Evolutionary conservation across 2,888 invertebrate species (phyloP).

Genomic region (Leucozona laternaria): DNA sequence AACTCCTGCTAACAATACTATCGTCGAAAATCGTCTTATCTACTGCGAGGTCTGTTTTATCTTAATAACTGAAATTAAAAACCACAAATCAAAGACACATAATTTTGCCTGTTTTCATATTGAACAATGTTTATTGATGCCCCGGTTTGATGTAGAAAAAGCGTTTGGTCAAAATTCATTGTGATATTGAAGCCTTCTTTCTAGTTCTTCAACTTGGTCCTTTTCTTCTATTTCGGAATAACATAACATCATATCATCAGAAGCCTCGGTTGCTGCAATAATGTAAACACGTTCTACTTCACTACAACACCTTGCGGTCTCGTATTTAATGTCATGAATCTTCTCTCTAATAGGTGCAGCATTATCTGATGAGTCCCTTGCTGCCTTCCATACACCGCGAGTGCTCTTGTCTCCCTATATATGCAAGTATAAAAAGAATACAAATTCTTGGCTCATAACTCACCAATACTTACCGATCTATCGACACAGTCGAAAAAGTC

Average conservation of each 20-base stretch:
- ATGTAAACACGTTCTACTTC: neutral
- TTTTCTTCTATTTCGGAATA: neutral
- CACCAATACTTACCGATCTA: neutral
- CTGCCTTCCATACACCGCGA: neutral
- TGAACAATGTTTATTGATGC: too few relatives aligned
- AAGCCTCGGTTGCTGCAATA: neutral
- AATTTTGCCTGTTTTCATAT: too few relatives aligned
- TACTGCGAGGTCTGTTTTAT: too few relatives aligned
- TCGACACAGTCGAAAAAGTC: slow-evolving; percentile 16
- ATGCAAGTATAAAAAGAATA: too few relatives aligned
- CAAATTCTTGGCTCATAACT: neutral
- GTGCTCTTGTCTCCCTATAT: neutral
- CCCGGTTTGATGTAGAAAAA: neutral
- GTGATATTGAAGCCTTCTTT: neutral
- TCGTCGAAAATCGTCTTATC: too few relatives aligned
- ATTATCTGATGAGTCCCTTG: slow-evolving; percentile 6
- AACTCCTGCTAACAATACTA: too few relatives aligned
- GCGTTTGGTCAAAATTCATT: neutral
- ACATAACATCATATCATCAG: neutral
- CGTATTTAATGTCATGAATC: neutral
- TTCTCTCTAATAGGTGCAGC: neutral
- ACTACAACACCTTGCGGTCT: neutral
- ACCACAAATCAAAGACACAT: too few relatives aligned
- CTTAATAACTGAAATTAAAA: too few relatives aligned
- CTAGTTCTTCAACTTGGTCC: neutral